Evolutionary conservation across 2,113 vertebrate species (phyloP).

Genomic region (Macaca mulatta): DNA sequence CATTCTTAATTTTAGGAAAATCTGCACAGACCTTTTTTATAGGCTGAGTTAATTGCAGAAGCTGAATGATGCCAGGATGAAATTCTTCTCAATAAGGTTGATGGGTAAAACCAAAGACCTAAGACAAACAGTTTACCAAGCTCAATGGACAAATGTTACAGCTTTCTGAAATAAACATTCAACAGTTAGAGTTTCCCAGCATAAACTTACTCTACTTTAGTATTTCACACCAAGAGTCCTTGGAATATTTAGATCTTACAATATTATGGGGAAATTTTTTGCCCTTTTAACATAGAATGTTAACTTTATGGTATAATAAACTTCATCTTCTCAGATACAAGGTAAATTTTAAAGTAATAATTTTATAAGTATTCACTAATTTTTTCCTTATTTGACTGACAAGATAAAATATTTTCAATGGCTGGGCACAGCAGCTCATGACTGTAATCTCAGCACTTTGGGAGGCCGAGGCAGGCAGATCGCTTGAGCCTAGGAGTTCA

Average conservation of each 20-base stretch:
- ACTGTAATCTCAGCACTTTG: too few species aligned
- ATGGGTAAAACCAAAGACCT: background rate
- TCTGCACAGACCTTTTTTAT: background rate
- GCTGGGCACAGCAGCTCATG: too few species aligned
- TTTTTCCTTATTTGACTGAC: background rate
- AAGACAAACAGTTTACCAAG: background rate
- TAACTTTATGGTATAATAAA: background rate
- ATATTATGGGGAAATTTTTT: background rate
- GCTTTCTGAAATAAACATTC: background rate
- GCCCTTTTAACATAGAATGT: background rate
- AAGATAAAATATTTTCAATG: background rate
- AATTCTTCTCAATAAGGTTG: background rate
- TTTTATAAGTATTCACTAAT: background rate
- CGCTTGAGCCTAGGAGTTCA: too few species aligned
- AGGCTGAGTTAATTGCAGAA: background rate
- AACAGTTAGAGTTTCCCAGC: background rate
- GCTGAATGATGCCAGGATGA: background rate
- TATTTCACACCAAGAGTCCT: background rate
- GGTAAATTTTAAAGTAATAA: background rate
- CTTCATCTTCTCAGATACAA: background rate
- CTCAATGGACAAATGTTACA: background rate
- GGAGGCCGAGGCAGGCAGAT: too few species aligned
- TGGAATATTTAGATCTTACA: background rate
- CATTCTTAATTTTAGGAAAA: background rate
- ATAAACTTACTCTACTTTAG: background rate